Conservation (phyloP, 2,888 invertebrate genomes). For the Cheilosia urbana region DNA sequence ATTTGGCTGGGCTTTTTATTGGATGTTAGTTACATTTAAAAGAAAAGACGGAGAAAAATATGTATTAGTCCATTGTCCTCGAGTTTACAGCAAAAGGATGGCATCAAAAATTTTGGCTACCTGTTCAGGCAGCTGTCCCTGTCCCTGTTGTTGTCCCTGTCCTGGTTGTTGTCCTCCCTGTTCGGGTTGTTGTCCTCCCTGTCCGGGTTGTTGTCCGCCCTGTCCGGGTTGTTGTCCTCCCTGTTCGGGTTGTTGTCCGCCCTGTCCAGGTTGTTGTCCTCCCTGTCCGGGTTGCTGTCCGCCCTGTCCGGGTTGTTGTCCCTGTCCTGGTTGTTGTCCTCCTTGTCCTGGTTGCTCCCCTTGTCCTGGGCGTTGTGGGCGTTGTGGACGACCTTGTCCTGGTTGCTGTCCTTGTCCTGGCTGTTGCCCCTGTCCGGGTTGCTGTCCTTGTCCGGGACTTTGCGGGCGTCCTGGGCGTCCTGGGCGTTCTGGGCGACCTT, state of each 20-base stretch:
- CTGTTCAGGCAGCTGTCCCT: slow-evolving; percentile 6
- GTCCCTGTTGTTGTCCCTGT: slow-evolving; percentile 17
- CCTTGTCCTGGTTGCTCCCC: slow-evolving; percentile 21
- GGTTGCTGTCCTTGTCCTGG: slow-evolving; percentile 17
- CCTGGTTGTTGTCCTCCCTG: slow-evolving; percentile 28
- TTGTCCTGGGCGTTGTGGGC: background rate
- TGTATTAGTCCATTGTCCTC: too few species aligned
- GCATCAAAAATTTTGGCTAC: background rate
- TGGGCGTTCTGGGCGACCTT: slow-evolving; percentile 6
- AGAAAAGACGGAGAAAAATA: background rate
- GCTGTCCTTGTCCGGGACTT: slow-evolving; percentile 26
- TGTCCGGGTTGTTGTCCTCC: slow-evolving; percentile 2
- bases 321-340: slow-evolving; percentile 5
- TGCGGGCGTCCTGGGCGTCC: background rate
- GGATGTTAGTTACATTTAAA: background rate
- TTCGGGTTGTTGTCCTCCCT: slow-evolving; percentile 19
- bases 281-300: slow-evolving; percentile 25
- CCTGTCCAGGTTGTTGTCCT: background rate
- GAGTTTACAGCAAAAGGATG: background rate
- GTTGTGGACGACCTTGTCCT: slow-evolving; percentile 15
- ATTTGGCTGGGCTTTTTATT: background rate
- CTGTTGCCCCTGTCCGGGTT: slow-evolving; percentile 4
- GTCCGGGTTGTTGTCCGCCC: slow-evolving; percentile 12
- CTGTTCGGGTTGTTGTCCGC: background rate
- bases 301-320: background rate